phyloP scores from a whole-genome alignment of 2,113 vertebrate genomes.

The Phoxinus phoxinus region DNA sequence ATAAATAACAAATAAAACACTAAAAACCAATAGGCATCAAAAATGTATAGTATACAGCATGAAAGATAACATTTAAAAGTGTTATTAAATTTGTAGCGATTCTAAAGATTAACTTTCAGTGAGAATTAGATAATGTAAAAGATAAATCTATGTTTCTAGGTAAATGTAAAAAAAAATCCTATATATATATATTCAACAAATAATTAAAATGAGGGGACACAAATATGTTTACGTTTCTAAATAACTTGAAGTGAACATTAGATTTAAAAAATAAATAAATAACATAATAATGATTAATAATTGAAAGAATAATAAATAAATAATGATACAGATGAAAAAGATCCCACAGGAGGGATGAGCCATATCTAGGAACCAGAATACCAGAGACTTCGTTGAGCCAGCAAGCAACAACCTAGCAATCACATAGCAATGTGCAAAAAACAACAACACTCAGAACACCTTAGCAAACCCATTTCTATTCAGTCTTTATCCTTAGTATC shows the following conservation, averaged over 20 bases:
- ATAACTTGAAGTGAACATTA: background rate
- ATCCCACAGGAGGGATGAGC: background rate
- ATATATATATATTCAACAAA: too few species aligned
- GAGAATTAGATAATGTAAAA: background rate
- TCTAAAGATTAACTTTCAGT: too few species aligned
- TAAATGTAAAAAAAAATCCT: too few species aligned
- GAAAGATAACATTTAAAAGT: too few species aligned
- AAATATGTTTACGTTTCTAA: too few species aligned
- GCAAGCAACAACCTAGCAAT: background rate
- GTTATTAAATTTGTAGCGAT: too few species aligned
- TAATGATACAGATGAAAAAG: background rate
- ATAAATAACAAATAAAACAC: background rate
- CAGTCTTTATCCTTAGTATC: background rate
- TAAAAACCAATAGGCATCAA: background rate
- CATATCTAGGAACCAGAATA: background rate
- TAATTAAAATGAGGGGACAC: too few species aligned
- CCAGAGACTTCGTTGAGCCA: background rate
- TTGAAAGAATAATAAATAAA: background rate
- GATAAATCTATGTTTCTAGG: too few species aligned
- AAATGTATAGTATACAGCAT: too few species aligned
- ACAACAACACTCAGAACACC: background rate
- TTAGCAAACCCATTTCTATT: background rate
- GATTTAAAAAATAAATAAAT: background rate
- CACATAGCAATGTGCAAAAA: background rate
- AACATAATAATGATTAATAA: background rate